A percentile compares a stretch with the other conserved stretches of the same genome.
Evolutionary conservation across 2,797 vertebrate species (phyloP).

Genomic region (Pangasius larnaudii): DNA sequence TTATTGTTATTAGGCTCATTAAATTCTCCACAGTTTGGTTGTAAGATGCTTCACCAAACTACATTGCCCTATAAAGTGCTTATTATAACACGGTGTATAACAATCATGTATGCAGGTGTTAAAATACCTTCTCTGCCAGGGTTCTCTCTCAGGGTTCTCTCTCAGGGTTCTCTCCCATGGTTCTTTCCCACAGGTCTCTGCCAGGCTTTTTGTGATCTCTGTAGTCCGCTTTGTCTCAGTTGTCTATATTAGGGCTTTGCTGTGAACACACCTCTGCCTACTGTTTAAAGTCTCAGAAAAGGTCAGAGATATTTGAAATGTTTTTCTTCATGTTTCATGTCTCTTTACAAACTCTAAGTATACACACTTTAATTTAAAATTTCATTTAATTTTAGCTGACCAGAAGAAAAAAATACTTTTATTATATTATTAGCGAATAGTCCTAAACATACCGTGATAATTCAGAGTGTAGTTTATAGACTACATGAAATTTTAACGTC

Average conservation of each 20-base stretch:
- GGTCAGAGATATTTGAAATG: slow-evolving; percentile 31
- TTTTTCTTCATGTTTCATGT: not conserved
- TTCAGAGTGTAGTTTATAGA: not conserved
- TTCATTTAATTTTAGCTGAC: not conserved
- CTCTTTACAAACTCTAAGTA: not conserved
- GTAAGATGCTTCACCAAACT: no score
- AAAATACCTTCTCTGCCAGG: not conserved
- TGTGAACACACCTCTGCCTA: not conserved
- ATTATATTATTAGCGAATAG: not conserved
- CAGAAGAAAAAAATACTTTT: not conserved
- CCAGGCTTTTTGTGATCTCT: not conserved
- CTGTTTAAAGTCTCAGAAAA: slow-evolving; percentile 33
- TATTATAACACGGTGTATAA: not conserved
- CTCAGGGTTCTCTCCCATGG: not conserved
- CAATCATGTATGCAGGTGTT: not conserved
- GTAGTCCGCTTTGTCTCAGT: slow-evolving; percentile 1
- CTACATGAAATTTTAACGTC: not conserved
- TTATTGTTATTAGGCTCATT: not conserved
- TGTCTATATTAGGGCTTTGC: slow-evolving; percentile 49
- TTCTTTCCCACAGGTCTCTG: not conserved
- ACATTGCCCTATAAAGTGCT: not conserved
- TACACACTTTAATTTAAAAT: not conserved
- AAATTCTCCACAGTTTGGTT: not conserved
- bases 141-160: not conserved
- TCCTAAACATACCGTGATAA: not conserved